Evolutionary conservation across 2,113 vertebrate genomes (phyloP).

Genomic region (Corydoras sp.): DNA sequence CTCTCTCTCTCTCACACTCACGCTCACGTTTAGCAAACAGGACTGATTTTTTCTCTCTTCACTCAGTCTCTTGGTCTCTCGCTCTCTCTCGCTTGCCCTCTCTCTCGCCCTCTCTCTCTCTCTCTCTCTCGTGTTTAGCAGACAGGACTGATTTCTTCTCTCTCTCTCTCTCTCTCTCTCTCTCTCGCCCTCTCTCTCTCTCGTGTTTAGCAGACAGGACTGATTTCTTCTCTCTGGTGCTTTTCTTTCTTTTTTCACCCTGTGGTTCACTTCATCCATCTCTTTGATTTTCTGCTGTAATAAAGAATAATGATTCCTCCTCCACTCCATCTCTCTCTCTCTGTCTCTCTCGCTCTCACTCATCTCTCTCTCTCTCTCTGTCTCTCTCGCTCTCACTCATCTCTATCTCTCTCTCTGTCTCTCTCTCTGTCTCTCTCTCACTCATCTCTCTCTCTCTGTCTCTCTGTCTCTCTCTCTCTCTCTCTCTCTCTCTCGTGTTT

Average conservation of each 20-base stretch:
- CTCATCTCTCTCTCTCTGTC: neutral
- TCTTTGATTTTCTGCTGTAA: neutral
- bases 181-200: no score
- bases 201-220: no score
- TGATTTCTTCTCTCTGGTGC: neutral
- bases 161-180: no score
- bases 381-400: no score
- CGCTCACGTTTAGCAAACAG: no score
- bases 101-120: no score
- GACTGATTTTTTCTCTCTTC: no score
- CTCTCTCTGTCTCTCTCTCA: neutral
- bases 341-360: no score
- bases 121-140: no score
- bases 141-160: no score
- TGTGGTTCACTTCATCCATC: constrained; percentile 1
- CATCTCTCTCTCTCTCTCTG: neutral
- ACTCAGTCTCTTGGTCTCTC: no score
- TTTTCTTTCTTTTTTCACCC: constrained; percentile 11
- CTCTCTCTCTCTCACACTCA: neutral
- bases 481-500: neutral
- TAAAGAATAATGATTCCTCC: constrained; percentile 27
- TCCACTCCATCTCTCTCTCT: constrained; percentile 16
- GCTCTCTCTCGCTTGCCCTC: no score
- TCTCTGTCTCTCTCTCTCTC: neutral
- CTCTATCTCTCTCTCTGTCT: neutral